Base-by-base conservation (phyloP, 1,140 invertebrate species). In the Drosophila ficusphila region DNA sequence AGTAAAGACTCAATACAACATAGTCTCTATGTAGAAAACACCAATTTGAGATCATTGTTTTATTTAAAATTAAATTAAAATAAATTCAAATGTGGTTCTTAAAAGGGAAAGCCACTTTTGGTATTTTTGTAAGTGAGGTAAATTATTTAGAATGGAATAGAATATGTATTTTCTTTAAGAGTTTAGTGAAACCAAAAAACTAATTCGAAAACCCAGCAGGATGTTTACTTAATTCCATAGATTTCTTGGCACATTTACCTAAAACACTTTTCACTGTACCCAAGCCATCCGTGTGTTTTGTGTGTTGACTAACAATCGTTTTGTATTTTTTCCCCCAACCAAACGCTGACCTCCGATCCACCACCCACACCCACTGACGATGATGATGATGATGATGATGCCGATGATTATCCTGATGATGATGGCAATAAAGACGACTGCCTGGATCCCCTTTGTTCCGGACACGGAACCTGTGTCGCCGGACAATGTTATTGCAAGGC, bases 401-500 rank as follows among this genome's bases (percentile, higher is more conserved):
- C 27, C 12, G 38, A 19, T 54, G 52, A 36, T 14, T 8, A 11
- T 23, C 12, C 14, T 21, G n/a, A n/a, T 27, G 34, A 53, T 44
- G 46, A 18, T 58, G 49, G 41, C 46, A 23, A 38, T 56, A 42
- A 44, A 86, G 96, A 95, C 90, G 96, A 97, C 91, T 98, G 96
- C 92, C 92, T 95, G 76, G 97, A 98, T 91, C 96, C 97, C 3
- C 95, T 95, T 29, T 99, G 98, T 92, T 96, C 96, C 12, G 95
- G 95, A 23, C 97, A 98, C 89, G 98, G 98, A 0, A 95, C 95
- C 46, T 99, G 98, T 92, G 95, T 97, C 27, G 95, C 97, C 61
- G 98, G 98, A 1, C 96, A 96, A 58, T 99, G 98, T 92, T 96
- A 97, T 76, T 99, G 98, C 92, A 96, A 97, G 85, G 96, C 96